phyloP scores from a whole-genome alignment of 2,113 vertebrate genomes.

The Eulemur rufifrons region DNA sequence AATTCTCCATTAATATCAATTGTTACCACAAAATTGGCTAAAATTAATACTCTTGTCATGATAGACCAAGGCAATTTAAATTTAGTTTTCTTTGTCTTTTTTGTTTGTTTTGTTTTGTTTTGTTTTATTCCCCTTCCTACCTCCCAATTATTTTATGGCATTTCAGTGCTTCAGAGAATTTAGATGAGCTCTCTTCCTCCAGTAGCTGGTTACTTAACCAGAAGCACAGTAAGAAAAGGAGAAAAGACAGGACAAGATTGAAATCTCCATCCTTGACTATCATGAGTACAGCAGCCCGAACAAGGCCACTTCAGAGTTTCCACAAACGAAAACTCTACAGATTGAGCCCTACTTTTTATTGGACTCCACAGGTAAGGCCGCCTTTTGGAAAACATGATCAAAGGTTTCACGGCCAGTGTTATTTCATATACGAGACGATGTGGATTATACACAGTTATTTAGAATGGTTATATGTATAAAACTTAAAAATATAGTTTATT shows the following conservation, averaged over 20 bases:
- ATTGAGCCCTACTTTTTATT: conserved; percentile 78
- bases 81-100: conserved; percentile 62
- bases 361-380: conserved; percentile 84
- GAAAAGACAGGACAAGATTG: conserved; percentile 82
- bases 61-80: conserved; percentile 59
- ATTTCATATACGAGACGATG: conserved; percentile 16
- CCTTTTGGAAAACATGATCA: conserved; percentile 49
- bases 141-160: conserved; percentile 50
- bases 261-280: conserved; percentile 79
- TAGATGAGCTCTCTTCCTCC: conserved; percentile 79
- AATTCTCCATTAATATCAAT: conserved; percentile 14
- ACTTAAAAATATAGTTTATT: not conserved
- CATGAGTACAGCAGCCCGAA: conserved; percentile 89
- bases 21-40: conserved; percentile 52
- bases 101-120: conserved; percentile 67
- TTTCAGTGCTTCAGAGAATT: conserved; percentile 84
- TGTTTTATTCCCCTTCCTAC: conserved; percentile 11
- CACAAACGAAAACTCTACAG: conserved; percentile 92
- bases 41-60: conserved; percentile 55
- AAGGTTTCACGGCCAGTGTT: not conserved
- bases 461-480: not conserved
- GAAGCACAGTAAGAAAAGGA: conserved; percentile 87
- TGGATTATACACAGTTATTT: not conserved
- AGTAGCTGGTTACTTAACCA: conserved; percentile 82
- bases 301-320: conserved; percentile 91